Base-by-base conservation (phyloP, 1,140 invertebrate genomes). In the Ptiloglossa arizonensis region DNA sequence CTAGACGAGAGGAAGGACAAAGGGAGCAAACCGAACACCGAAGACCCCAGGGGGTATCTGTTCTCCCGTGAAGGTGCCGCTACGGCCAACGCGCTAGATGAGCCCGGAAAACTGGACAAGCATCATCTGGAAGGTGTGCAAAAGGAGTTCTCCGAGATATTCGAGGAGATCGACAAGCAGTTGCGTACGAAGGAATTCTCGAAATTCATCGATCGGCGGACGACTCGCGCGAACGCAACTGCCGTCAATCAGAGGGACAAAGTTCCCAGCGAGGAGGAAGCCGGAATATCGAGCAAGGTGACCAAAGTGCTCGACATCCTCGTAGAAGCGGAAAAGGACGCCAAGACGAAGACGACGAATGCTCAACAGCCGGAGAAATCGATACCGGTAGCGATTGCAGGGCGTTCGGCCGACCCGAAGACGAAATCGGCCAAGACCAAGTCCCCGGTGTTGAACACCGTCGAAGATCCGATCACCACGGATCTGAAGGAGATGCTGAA, bases 401-500 rank as follows among this genome's bases (percentile, higher is more conserved):
- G 57, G 32, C 48, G 38, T 70, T 38, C 73, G 60, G 48, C 50
- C 62, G 71, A 76, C 19, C 48, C 17, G 52, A 80, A 79, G 54
- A 29, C 73, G 32, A 84, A 83, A 62, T 64, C 75, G 44, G 41
- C 32, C 9, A 87, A 85, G 52, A 76, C 81, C 41, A 87, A 83
- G 69, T 85, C 86, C 29, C 82, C 87, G n/a, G 70, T 77, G 13
- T 85, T 90, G 70, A 88, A 90, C 22, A 87, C 81, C 1, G 82
- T 90, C 19, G 91, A 92, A 50, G 93, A 94, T 86, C 94, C 94
- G 86, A 90, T 86, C 24, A 89, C 87, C 32, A 87, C 89, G 46
- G 94, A 93, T 87, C 86, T 95, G 29, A 94, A 93, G 78, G 94
- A 95, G 83, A 94, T 95, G 93, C 80, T 95, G 72, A 95, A 95